Base-by-base conservation (phyloP, 2,888 invertebrate genomes). In the Busseola fusca region DNA sequence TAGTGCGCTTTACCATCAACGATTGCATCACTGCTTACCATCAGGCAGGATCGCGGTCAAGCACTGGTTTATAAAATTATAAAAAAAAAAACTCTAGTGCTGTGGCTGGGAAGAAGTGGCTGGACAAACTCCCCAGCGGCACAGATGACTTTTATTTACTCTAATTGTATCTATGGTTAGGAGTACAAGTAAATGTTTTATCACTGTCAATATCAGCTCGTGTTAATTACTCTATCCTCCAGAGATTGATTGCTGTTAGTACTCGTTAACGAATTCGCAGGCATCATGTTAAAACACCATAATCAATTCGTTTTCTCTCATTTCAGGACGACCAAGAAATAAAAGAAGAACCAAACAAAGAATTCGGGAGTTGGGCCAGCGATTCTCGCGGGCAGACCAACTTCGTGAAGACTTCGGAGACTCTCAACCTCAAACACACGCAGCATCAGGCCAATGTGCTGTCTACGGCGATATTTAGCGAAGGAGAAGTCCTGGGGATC, bases 401-500 rank as follows among this genome's bases (percentile, higher is more conserved):
- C 87, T 93, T 92, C 82, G 96, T 92, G 86, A 96, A 92, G 92
- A 96, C 88, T 4, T 95, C 94, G 0, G 93, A 93, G 84, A 95
- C 92, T 1, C 85, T 93, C 7, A 95, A 94, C 76, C 86, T 93
- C 34, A 96, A 95, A 76, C 88, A 92, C 76, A 86, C 93, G 73
- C 86, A 91, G 88, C 86, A 93, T 80, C 86, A 90, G 86, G 96
- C 97, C 54, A 96, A 96, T 83, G 95, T 96, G 6, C 91, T 96
- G 7, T 96, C 96, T 0, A 96, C 95, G 0, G 96, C 96, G 1
- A 94, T 96, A 30, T 89, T 97, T n/a, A 89, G 89, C 0, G 97
- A 97, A 84, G 96, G 96, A 18, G 97, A 97, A 84, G 96, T 96
- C 25, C 90, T 97, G n/a, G 97, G 97, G 0, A 95, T 97, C 27